These are phyloP conservation scores for Patiria miniata DNA, from an alignment of 35 echinoderm and acorn worm species.

Conservation along the genomic window DNA sequence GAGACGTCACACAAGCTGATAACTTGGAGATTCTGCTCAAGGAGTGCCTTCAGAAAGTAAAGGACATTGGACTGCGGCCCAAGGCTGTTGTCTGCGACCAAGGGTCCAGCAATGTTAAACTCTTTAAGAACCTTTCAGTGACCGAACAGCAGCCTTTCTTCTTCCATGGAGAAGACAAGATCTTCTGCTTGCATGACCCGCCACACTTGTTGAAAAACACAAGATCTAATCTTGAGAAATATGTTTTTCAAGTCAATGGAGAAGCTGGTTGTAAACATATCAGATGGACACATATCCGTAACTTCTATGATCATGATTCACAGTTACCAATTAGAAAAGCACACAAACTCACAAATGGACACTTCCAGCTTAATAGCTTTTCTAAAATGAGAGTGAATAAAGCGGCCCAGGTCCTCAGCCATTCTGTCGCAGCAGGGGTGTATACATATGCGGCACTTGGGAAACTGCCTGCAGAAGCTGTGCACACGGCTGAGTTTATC, in stretches of 20 bases:
- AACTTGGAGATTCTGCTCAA: conserved; percentile 21
- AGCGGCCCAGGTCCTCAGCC: conserved; percentile 56
- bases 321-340: conserved; percentile 46
- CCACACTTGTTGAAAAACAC: conserved; percentile 53
- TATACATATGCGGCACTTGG: conserved; percentile 50
- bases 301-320: conserved; percentile 50
- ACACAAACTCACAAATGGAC: conserved; percentile 43
- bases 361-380: conserved; percentile 33
- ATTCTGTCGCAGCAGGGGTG: conserved; percentile 47
- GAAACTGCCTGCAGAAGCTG: conserved; percentile 44
- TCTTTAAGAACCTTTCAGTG: conserved; percentile 28
- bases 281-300: conserved; percentile 47
- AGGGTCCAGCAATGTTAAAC: conserved; percentile 50
- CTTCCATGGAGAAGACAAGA: conserved; percentile 5
- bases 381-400: conserved; percentile 62
- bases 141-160: conserved; percentile 50
- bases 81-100: conserved; percentile 52
- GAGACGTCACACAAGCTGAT: background rate
- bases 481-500: conserved; percentile 63
- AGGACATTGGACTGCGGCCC: conserved; percentile 46
- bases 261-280: conserved; percentile 30
- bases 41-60: conserved; percentile 39
- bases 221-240: conserved; percentile 48
- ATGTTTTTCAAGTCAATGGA: conserved; percentile 38
- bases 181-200: conserved; percentile 64